A percentile compares a stretch with the other conserved stretches of the same genome.
Conservation (phyloP, 53 echinoderm and acorn worm genomes). For the Stichopus horrens region DNA sequence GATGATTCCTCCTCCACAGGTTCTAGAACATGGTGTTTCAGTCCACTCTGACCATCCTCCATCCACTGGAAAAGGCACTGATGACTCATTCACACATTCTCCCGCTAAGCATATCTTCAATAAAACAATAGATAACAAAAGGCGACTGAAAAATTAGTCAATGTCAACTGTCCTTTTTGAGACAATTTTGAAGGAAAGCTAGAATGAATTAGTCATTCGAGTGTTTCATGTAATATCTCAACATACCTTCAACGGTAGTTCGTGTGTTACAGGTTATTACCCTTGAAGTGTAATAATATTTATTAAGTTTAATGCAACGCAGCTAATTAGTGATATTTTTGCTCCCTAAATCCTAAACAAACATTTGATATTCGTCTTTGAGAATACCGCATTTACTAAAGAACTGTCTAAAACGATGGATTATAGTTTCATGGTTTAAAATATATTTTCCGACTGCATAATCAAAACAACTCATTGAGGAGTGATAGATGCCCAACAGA, state of each 20-base stretch:
- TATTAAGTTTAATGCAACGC: neutral
- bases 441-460: neutral
- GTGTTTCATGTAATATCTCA: too few species aligned
- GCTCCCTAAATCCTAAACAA: neutral
- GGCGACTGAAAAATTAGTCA: too few species aligned
- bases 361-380: neutral
- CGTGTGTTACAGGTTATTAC: neutral
- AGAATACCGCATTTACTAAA: neutral
- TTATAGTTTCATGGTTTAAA: neutral
- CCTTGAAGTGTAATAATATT: neutral
- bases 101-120: slow-evolving; percentile 9
- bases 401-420: neutral
- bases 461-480: neutral
- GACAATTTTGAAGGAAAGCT: too few species aligned
- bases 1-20: too few species aligned
- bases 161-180: too few species aligned
- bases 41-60: slow-evolving; percentile 31
- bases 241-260: too few species aligned
- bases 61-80: slow-evolving; percentile 18
- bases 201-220: too few species aligned
- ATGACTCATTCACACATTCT: slow-evolving; percentile 11
- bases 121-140: neutral
- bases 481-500: too few species aligned
- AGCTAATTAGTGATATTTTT: too few species aligned
- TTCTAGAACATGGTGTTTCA: slow-evolving; percentile 38